Conservation (phyloP, 2,113 vertebrate genomes). For the Dinomys branickii region DNA sequence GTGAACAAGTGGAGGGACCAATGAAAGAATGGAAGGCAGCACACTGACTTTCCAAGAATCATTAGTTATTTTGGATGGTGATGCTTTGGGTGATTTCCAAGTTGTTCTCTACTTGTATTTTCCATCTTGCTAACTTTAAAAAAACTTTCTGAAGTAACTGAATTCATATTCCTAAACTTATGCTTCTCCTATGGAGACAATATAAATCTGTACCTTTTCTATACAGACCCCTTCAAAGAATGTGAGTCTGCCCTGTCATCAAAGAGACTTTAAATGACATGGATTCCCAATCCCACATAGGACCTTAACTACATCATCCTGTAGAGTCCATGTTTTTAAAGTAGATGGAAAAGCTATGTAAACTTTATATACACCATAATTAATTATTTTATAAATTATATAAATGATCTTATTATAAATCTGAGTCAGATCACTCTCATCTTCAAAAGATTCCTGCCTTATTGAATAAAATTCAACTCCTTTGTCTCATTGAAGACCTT, state of each 20-base stretch:
- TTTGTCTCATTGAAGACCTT: background rate
- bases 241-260: background rate
- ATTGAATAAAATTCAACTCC: slow-evolving; percentile 32
- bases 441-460: slow-evolving; percentile 1
- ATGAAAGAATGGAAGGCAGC: background rate
- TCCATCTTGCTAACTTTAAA: background rate
- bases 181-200: background rate
- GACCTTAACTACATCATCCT: background rate
- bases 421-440: background rate
- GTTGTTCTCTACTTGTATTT: slow-evolving; percentile 15
- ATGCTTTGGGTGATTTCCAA: background rate
- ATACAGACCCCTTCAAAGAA: background rate
- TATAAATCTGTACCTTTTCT: background rate
- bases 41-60: background rate
- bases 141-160: background rate
- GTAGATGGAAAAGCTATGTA: background rate
- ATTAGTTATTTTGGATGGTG: background rate
- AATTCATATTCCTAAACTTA: background rate
- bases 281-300: background rate
- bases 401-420: background rate
- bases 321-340: background rate
- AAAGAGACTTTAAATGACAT: too few relatives aligned
- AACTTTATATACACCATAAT: background rate
- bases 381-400: background rate
- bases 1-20: background rate